Evolutionary conservation across 2,888 invertebrate genomes (phyloP), one percentile per base, ranked within the genome.

Genomic region (Ametastegia equiseti): DNA sequence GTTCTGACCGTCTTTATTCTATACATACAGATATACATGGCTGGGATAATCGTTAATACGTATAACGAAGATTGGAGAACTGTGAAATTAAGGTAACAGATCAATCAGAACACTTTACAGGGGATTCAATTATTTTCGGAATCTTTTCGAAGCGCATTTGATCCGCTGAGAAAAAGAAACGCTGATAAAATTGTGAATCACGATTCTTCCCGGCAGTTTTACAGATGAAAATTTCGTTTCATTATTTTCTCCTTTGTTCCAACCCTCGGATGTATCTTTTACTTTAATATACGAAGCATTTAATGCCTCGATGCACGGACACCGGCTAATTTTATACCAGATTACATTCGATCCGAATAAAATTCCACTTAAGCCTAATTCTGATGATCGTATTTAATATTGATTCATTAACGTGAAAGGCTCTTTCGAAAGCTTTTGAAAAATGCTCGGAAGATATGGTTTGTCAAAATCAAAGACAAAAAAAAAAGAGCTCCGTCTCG

Each of bases 161-260:
- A 36, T 7, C 0, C 9, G 33, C 36, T n/a, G 65, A 2, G n/a
- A n/a, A 65, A 36, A 65, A 0, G 45, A 45, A 15, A 42, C 15
- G 63, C 7, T 13, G 1, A 33, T 27, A 42, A 45, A 42, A 42
- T 69, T 9, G 69, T 13, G 42, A 27, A 45, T 63, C 30, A 39
- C 69, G 19, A 45, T 39, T 42, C 45, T 42, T 33, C 1, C 30
- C 5, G 33, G 33, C 36, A 2, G 19, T 33, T 33, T 50, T n/a
- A 71, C 45, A 30, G n/a, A 45, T 30, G 71, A 71, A 30, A 47
- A 47, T 71, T 71, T 47, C 19, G 27, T 47, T 47, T 47, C 47
- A 73, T 73, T 73, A 50, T 73, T 50, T 50, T 30, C 50, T 47
- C 50, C 50, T 73, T 73, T 50, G 73, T 73, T 71, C 50, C n/a